phyloP scores from a whole-genome alignment of 2,888 invertebrate species.

The Aleiodes leptofemur region DNA sequence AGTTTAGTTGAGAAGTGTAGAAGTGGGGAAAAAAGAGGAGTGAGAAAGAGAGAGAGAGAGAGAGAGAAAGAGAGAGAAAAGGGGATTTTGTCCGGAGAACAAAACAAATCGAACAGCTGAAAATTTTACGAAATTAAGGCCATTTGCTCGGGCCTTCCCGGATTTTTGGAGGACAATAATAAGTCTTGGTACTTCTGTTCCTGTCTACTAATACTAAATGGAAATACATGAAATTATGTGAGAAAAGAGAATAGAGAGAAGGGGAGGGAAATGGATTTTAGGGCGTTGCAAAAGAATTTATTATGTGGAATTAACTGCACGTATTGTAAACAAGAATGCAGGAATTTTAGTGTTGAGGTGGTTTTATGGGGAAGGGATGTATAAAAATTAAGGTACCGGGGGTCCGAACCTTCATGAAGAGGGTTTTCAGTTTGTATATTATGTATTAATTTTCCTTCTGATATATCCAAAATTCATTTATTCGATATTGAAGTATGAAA shows the following conservation, averaged over 20 bases:
- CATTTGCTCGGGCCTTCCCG: neutral
- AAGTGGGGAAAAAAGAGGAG: neutral
- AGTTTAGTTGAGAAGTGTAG: neutral
- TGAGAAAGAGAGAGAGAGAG: neutral
- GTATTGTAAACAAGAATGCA: neutral
- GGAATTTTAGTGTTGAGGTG: too few relatives aligned
- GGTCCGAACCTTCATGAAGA: too few relatives aligned
- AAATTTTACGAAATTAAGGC: slow-evolving; percentile 21
- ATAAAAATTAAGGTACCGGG: too few relatives aligned
- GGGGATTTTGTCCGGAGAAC: neutral
- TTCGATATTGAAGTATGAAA: too few relatives aligned
- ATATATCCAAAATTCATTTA: too few relatives aligned
- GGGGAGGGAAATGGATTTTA: slow-evolving; percentile 2
- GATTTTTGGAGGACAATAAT: slow-evolving; percentile 15
- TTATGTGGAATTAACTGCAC: neutral
- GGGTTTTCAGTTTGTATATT: too few relatives aligned
- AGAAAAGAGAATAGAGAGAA: neutral
- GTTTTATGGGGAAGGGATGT: too few relatives aligned
- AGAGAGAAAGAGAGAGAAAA: neutral
- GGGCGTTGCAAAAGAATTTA: neutral
- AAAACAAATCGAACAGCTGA: slow-evolving; percentile 26
- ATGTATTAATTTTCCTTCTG: too few relatives aligned
- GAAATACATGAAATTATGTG: neutral
- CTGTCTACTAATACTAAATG: slow-evolving; percentile 4
- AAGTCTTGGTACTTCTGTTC: neutral